Percentiles rank a stretch among this genome's conserved stretches.
These are phyloP conservation scores for Suricata suricatta DNA, from an alignment of 2,113 vertebrate genomes.

Conservation along the genomic window DNA sequence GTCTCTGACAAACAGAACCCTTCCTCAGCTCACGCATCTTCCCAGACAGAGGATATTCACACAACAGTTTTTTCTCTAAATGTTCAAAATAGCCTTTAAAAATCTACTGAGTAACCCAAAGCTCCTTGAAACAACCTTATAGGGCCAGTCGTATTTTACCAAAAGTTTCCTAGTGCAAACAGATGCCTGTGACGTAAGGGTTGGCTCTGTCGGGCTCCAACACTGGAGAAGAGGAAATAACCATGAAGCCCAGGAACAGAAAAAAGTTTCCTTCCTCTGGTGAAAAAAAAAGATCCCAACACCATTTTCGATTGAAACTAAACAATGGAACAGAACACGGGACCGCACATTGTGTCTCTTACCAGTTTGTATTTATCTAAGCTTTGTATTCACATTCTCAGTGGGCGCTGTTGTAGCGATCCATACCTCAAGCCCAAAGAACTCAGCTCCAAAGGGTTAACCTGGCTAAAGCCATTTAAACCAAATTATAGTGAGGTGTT, in stretches of 20 bases:
- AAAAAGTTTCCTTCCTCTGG: conserved; percentile 48
- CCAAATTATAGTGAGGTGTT: conserved; percentile 26
- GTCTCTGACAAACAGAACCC: conserved; percentile 10
- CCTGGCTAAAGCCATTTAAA: conserved; percentile 30
- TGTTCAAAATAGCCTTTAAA: conserved; percentile 59
- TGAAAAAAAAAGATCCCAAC: neutral
- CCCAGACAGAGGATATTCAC: neutral
- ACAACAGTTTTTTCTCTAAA: conserved; percentile 17
- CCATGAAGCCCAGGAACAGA: conserved; percentile 44
- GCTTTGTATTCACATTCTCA: neutral
- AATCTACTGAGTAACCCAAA: conserved; percentile 47
- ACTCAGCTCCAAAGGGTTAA: neutral
- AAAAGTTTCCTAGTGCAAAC: conserved; percentile 75
- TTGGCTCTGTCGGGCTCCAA: conserved; percentile 51
- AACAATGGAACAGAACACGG: conserved; percentile 18
- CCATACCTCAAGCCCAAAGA: conserved; percentile 39
- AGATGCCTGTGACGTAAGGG: conserved; percentile 71
- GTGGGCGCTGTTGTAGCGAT: neutral
- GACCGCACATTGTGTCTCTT: neutral
- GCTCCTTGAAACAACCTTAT: conserved; percentile 33
- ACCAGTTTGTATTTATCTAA: neutral
- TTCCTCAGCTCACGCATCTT: neutral
- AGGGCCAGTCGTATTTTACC: conserved; percentile 53
- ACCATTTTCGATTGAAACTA: conserved; percentile 21
- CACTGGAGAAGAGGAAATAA: conserved; percentile 62